Evolutionary conservation across 2,888 invertebrate species (phyloP), one percentile per base, ranked within the genome.

Genomic region (Tuberolachnus salignus): DNA sequence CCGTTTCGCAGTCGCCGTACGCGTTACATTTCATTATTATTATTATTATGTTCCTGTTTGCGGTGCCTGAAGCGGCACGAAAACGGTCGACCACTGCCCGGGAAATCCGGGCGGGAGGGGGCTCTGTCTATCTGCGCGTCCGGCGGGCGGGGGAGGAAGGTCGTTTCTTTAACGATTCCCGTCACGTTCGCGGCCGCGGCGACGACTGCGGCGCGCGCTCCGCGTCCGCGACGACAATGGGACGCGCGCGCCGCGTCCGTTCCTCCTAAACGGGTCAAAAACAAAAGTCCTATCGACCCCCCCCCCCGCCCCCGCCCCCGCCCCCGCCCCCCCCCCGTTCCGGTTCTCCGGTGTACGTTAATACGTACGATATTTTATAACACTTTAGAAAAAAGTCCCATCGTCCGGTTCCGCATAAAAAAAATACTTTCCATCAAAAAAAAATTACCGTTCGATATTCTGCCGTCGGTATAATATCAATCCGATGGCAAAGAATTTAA

Each of bases 1-100:
- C 78, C 69, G 78, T 78, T 78, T 67, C 59, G 69, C 49, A 34
- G 49, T 49, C 26, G 75, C n/a, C 23, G 26, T 19, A 9, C 26
- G 14, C 26, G 16, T 16, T 59, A 34, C 14, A 34, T 34, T 57
- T 26, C 16, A 59, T 34, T 26, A 34, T 26, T n/a, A n/a, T n/a
- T n/a, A n/a, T n/a, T n/a, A n/a, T n/a, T n/a, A 13, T 26, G 49
- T 61, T 57, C 49, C 59, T 70, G 70, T 70, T 55, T 70, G 6
- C 59, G 13, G 13, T 34, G 34, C 34, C 3, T 4, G 34, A 34
- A 34, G n/a, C 34, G 34, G 6, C 34, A 34, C 34, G 34, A 34
- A 34, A 34, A 34, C 34, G 6, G 34, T 34, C 34, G 34, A 34
- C 34, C 34, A 34, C 34, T 34, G 34, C n/a, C n/a, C 6, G 34